Percentiles rank a stretch among this genome's conserved stretches.
Evolutionary conservation across 2,113 vertebrate species (phyloP).

Genomic region (Oxyura jamaicensis): DNA sequence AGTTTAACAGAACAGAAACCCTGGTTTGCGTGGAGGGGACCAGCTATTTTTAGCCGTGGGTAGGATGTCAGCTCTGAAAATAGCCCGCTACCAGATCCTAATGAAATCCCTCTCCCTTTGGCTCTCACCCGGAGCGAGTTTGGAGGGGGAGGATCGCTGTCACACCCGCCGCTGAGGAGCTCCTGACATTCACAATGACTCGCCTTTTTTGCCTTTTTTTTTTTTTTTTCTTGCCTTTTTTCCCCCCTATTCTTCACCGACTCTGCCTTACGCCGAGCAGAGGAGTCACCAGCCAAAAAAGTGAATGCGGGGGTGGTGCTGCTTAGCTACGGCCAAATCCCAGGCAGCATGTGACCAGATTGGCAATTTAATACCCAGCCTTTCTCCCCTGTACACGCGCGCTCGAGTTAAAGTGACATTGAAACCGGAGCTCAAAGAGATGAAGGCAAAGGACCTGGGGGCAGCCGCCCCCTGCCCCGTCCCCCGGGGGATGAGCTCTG

Average conservation of each 20-base stretch:
- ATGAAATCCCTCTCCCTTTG: slow-evolving; percentile 71
- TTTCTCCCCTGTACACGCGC: not conserved
- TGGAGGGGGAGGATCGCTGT: slow-evolving; percentile 48
- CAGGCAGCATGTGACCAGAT: slow-evolving; percentile 44
- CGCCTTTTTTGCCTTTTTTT: slow-evolving; percentile 1
- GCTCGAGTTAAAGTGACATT: slow-evolving; percentile 55
- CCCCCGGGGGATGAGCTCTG: not conserved
- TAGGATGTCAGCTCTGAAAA: slow-evolving; percentile 81
- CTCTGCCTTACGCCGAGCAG: slow-evolving; percentile 53
- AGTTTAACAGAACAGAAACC: slow-evolving; percentile 73
- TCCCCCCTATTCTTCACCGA: slow-evolving; percentile 35
- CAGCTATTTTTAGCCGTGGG: slow-evolving; percentile 75
- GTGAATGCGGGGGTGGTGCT: slow-evolving; percentile 33
- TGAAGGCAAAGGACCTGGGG: not conserved
- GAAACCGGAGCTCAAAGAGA: not conserved
- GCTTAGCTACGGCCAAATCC: slow-evolving; percentile 66
- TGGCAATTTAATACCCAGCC: slow-evolving; percentile 42
- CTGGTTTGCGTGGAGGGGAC: slow-evolving; percentile 68
- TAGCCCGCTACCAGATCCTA: slow-evolving; percentile 74
- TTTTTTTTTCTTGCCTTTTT: not conserved
- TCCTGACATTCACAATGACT: slow-evolving; percentile 67
- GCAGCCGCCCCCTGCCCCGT: not conserved
- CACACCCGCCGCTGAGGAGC: slow-evolving; percentile 46
- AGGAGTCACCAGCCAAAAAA: slow-evolving; percentile 65
- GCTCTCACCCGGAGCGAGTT: slow-evolving; percentile 67